Evolutionary conservation across 2,113 vertebrate genomes (phyloP).

Genomic region (Galeopterus variegatus): DNA sequence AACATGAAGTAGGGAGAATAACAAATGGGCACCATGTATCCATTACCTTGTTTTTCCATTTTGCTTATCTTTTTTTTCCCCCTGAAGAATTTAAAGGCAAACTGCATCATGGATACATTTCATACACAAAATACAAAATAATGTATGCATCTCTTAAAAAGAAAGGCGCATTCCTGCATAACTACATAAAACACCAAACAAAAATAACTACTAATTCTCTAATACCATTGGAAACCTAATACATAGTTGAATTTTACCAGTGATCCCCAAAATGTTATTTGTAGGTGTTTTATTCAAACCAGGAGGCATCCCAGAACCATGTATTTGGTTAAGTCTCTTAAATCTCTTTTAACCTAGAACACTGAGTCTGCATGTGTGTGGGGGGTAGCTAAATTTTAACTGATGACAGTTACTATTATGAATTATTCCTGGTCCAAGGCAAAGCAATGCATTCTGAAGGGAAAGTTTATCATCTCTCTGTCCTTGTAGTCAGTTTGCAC

Average conservation of each 20-base stretch:
- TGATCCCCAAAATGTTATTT: not conserved
- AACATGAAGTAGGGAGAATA: not conserved
- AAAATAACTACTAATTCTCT: not conserved
- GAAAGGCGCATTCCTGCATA: not conserved
- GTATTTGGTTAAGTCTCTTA: constrained; percentile 8
- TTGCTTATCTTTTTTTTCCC: not conserved
- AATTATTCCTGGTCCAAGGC: not conserved
- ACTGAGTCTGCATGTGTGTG: not conserved
- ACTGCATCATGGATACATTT: not conserved
- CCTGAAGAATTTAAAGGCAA: constrained; percentile 27
- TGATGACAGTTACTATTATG: not conserved
- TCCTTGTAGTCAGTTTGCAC: not conserved
- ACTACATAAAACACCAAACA: not conserved
- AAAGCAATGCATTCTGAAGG: not conserved
- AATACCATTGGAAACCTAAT: not conserved
- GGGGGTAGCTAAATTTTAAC: constrained; percentile 32
- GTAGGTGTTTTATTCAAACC: constrained; percentile 18
- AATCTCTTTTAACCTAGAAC: constrained; percentile 13
- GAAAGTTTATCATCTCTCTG: not conserved
- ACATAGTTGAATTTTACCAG: not conserved
- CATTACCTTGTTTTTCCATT: not conserved
- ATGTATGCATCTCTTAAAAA: constrained; percentile 4
- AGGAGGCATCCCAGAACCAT: not conserved
- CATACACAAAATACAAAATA: not conserved
- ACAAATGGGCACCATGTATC: not conserved